A percentile compares a stretch with the other conserved stretches of the same genome.
phyloP scores from a whole-genome alignment of 2,797 vertebrate species.

The Carcharodon carcharias region DNA sequence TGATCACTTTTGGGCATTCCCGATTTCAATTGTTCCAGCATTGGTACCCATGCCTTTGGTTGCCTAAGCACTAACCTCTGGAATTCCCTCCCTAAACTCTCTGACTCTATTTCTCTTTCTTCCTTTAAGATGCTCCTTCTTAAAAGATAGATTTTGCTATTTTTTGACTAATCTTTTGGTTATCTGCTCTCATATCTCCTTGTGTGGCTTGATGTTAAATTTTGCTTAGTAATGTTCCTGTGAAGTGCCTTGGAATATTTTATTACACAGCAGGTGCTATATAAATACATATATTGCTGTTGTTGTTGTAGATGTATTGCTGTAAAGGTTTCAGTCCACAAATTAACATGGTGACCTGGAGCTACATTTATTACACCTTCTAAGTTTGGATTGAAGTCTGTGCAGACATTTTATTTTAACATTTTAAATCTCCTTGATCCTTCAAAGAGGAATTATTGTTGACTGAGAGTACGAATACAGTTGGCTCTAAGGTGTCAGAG shows the following conservation, averaged over 20 bases:
- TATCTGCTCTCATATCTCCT: background rate
- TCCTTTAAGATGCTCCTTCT: background rate
- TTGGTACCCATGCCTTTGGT: no score
- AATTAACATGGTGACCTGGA: background rate
- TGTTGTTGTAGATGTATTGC: background rate
- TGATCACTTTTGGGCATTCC: no score
- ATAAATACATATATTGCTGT: background rate
- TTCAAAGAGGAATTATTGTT: background rate
- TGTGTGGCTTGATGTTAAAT: background rate
- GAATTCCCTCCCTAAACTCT: no score
- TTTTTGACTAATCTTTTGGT: background rate
- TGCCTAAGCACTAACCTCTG: no score
- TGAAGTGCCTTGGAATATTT: background rate
- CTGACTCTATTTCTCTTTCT: background rate
- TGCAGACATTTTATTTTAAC: no score
- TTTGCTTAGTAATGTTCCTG: background rate
- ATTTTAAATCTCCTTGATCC: background rate
- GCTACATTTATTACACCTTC: background rate
- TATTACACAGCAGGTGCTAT: background rate
- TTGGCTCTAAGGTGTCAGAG: background rate
- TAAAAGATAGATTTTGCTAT: background rate
- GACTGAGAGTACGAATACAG: background rate
- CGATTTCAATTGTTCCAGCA: no score
- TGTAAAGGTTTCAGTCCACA: background rate
- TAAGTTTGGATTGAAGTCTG: background rate